Evolutionary conservation across 2,113 vertebrate genomes (phyloP), one percentile per base, ranked within the genome.

Genomic region (Nothoprocta pentlandii): DNA sequence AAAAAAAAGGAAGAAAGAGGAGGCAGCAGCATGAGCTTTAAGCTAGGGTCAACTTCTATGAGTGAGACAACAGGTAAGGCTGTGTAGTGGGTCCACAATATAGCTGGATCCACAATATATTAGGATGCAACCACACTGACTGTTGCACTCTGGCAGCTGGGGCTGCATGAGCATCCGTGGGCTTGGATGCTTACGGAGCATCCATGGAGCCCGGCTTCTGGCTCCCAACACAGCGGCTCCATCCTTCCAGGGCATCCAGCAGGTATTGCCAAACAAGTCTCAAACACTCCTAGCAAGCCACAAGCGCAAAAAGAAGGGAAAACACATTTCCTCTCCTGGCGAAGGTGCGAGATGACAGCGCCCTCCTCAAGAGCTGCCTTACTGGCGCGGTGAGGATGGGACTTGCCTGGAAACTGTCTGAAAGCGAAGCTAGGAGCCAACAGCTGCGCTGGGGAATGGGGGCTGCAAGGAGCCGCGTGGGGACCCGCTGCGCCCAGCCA

Each of bases 261-360:
- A 0, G 71, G 92, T 5, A n/a, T 82, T 89, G 51, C 28, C 47
- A 91, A 93, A 91, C 91, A 96, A 93, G 80, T 44, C 83, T 87
- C 62, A 96, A 73, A 34, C 54, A 92, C 85, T 95, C 58, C 79
- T 8, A 5, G 44, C 84, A 92, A 92, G 94, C 95, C 96, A 82
- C 92, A 93, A 56, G 84, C 78, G 95, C 81, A 84, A 79, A 91
- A 96, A 76, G 69, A 94, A 90, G 42, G 86, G 47, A 75, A 96
- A 95, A 88, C 74, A 94, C 49, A 82, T 91, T 95, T 94, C 80
- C 51, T 76, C 70, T 76, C 41, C 74, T 92, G 4, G 1, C 62
- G 58, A 89, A 95, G 90, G 94, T 96, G 75, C 59, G 64, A 93
- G 44, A 92, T 62, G 58, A 28, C 12, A 25, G 36, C 4, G 2